Evolutionary conservation across 1,140 invertebrate genomes (phyloP).

Genomic region (Luehdorfia chinensis): DNA sequence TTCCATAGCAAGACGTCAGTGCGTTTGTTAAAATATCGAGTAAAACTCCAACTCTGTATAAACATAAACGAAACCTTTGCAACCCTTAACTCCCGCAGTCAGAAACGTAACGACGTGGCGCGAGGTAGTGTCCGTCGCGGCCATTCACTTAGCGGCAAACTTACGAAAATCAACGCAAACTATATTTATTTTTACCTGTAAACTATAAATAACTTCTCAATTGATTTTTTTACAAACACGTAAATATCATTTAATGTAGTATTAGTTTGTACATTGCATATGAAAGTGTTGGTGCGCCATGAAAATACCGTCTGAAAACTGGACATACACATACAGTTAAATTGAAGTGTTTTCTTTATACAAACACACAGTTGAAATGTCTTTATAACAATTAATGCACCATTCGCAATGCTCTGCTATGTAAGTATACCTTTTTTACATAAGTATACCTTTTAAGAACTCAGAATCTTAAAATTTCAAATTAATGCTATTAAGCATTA

Average conservation of each 20-base stretch:
- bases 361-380: conserved; percentile 25
- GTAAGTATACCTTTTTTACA: conserved; percentile 42
- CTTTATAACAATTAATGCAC: conserved; percentile 36
- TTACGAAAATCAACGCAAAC: background rate
- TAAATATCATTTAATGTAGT: too few species aligned
- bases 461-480: too few species aligned
- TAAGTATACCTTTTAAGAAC: too few species aligned
- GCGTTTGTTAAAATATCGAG: too few species aligned
- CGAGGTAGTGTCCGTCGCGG: conserved; percentile 1
- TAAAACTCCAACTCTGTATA: background rate
- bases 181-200: too few species aligned
- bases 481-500: too few species aligned
- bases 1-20: too few species aligned
- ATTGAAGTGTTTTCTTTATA: background rate
- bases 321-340: conserved; percentile 19
- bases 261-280: too few species aligned
- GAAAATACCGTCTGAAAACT: conserved; percentile 21
- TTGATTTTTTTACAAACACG: too few species aligned
- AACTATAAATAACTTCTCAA: too few species aligned
- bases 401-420: conserved; percentile 59
- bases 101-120: background rate
- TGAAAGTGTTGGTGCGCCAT: conserved; percentile 4
- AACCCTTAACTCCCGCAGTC: conserved; percentile 7
- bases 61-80: conserved; percentile 6
- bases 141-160: background rate